A percentile compares a stretch with the other conserved stretches of the same genome.
These are phyloP conservation scores for Pseudorhiza aurosa DNA, from an alignment of 30 jellyfish, hydroid and myxozoan species.

Conservation along the genomic window DNA sequence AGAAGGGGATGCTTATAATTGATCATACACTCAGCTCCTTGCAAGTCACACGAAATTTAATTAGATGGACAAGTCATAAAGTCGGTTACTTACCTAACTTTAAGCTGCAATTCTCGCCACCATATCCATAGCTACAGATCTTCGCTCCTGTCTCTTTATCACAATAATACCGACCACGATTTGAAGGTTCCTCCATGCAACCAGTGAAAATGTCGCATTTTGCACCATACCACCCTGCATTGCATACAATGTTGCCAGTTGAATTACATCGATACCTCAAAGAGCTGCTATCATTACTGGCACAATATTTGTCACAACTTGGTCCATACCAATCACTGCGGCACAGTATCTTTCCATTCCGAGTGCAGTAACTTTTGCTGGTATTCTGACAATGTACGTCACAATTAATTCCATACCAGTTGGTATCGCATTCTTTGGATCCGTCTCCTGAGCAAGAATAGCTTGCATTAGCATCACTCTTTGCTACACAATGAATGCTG, in stretches of 20 bases:
- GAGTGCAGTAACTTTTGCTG: slow-evolving; percentile 2
- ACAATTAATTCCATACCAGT: slow-evolving; percentile 46
- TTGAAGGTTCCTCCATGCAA: neutral
- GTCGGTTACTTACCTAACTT: neutral
- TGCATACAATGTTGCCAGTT: neutral
- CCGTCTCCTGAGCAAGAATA: slow-evolving; percentile 48
- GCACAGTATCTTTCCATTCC: slow-evolving; percentile 52
- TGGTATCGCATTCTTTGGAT: neutral
- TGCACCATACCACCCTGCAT: slow-evolving; percentile 29
- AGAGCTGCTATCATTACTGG: neutral
- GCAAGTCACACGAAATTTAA: neutral
- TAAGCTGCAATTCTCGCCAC: neutral
- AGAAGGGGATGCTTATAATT: no score
- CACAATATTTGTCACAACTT: slow-evolving; percentile 35
- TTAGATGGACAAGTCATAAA: no score
- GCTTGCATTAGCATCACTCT: neutral
- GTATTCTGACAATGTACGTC: slow-evolving; percentile 12
- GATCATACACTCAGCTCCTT: no score
- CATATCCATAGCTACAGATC: neutral
- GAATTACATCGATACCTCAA: slow-evolving; percentile 44
- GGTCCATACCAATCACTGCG: slow-evolving; percentile 45
- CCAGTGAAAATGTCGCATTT: slow-evolving; percentile 16
- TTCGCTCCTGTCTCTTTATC: slow-evolving; percentile 11
- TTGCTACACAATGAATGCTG: slow-evolving; percentile 14
- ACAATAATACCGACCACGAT: neutral